These are phyloP conservation scores for Dryocosmus kuriphilus DNA, from an alignment of 2,888 invertebrate species.

Conservation along the genomic window DNA sequence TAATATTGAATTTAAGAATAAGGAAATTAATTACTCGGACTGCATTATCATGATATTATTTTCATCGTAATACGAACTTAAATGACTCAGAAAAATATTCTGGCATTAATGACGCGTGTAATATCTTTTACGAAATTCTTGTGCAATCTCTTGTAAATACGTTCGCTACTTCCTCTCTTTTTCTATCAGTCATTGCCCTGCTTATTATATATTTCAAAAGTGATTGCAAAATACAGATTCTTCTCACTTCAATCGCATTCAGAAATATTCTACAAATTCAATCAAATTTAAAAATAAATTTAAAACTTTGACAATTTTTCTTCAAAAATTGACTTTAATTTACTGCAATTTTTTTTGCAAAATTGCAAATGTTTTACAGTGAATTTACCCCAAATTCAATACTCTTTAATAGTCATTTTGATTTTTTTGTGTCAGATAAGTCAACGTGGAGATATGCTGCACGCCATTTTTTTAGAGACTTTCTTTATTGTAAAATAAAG, in stretches of 20 bases:
- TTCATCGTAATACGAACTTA: not conserved
- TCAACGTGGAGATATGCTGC: too few relatives aligned
- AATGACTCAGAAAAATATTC: conserved; percentile 1
- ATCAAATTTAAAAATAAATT: not conserved
- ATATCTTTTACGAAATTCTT: conserved; percentile 15
- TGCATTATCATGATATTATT: not conserved
- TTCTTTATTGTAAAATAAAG: too few relatives aligned
- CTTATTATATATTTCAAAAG: conserved; percentile 2
- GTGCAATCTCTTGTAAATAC: conserved; percentile 29
- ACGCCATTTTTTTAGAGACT: too few relatives aligned
- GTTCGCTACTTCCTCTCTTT: conserved; percentile 17
- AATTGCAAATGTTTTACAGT: too few relatives aligned
- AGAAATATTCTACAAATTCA: not conserved
- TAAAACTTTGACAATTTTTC: too few relatives aligned
- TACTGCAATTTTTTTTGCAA: too few relatives aligned
- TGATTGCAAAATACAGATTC: not conserved
- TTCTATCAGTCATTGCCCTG: conserved; percentile 14
- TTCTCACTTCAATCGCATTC: not conserved
- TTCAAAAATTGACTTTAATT: too few relatives aligned
- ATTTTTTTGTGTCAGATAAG: too few relatives aligned
- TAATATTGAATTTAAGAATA: not conserved
- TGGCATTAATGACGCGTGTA: conserved; percentile 24
- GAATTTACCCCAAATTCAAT: too few relatives aligned
- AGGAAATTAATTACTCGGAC: not conserved
- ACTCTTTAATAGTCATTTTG: too few relatives aligned